phyloP scores from a whole-genome alignment of 2,113 vertebrate genomes.

The Brachypodius melanocephalos region DNA sequence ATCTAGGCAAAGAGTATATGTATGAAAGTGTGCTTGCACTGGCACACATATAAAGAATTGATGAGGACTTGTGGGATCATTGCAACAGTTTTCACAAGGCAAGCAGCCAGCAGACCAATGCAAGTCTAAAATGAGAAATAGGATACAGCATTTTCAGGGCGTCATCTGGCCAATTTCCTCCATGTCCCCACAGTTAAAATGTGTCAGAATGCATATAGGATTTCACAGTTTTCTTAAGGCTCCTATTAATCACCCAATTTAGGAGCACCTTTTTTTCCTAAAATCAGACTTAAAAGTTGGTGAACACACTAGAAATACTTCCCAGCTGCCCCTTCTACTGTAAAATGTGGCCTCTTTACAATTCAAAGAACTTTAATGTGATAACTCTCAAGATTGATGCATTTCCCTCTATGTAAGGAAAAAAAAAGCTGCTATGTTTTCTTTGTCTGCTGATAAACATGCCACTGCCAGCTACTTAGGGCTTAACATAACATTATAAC shows the following conservation, averaged over 20 bases:
- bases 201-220: not conserved
- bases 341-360: not conserved
- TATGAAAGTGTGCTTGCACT: not conserved
- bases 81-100: not conserved
- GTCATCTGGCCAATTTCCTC: not conserved
- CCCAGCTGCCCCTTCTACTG: not conserved
- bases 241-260: not conserved
- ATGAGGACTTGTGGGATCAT: not conserved
- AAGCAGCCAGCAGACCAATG: not conserved
- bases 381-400: not conserved
- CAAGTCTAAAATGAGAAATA: not conserved
- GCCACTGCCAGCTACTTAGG: not conserved
- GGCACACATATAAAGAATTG: not conserved
- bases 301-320: not conserved
- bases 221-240: not conserved
- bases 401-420: not conserved
- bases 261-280: not conserved
- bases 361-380: not conserved
- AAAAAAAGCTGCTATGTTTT: not conserved
- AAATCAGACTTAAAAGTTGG: not conserved
- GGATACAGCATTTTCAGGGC: not conserved
- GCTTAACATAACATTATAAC: not conserved
- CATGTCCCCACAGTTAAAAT: not conserved
- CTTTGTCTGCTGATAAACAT: not conserved
- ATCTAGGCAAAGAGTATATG: not conserved